These are phyloP conservation scores for Pterocles gutturalis DNA, from an alignment of 2,113 vertebrate species.

Conservation along the genomic window DNA sequence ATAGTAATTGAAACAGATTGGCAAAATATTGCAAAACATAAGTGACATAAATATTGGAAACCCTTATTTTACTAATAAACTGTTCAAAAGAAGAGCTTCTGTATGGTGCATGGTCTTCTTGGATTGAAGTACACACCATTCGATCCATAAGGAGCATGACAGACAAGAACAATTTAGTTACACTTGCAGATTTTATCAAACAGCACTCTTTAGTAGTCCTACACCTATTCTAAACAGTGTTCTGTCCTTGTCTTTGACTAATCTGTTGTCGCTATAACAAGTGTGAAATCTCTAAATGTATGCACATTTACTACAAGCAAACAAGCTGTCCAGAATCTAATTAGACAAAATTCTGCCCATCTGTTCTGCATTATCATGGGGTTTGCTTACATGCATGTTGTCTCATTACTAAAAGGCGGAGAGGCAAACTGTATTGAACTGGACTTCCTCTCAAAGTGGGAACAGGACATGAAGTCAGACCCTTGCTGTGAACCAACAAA, in stretches of 20 bases:
- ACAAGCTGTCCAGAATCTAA: constrained; percentile 81
- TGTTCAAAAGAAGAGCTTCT: background rate
- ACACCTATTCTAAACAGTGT: background rate
- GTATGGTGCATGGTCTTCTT: background rate
- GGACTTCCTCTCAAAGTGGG: constrained; percentile 80
- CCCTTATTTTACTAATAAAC: background rate
- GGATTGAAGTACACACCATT: background rate
- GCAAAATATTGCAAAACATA: background rate
- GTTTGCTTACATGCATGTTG: constrained; percentile 75
- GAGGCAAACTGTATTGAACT: constrained; percentile 85
- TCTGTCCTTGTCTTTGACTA: constrained; percentile 56
- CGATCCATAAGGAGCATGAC: background rate
- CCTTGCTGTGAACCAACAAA: constrained; percentile 89
- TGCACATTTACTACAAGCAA: constrained; percentile 70
- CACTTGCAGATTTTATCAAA: constrained; percentile 20
- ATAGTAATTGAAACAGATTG: background rate
- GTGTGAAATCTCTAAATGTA: constrained; percentile 83
- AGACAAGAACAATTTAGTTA: constrained; percentile 37
- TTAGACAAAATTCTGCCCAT: constrained; percentile 86
- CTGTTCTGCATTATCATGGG: constrained; percentile 82
- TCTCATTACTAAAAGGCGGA: constrained; percentile 79
- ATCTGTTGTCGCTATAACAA: constrained; percentile 73
- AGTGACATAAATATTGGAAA: background rate
- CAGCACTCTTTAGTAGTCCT: background rate
- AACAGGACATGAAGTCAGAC: constrained; percentile 86